Evolutionary conservation across 2,888 invertebrate genomes (phyloP).

Genomic region (Agrypnus murinus): DNA sequence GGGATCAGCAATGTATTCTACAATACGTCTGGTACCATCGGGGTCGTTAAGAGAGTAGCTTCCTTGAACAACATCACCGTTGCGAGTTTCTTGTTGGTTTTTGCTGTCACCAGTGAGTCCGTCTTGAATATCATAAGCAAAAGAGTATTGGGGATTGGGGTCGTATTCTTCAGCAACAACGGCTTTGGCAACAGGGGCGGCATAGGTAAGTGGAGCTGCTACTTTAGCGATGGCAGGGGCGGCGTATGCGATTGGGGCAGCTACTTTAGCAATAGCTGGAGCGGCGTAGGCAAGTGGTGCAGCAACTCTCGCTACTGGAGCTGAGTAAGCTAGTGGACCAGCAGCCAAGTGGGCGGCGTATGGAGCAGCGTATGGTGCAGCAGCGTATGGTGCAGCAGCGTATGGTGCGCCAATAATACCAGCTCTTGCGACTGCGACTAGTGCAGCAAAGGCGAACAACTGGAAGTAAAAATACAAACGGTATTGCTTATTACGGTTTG

Average conservation of each 20-base stretch:
- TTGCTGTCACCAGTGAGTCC: constrained; percentile 74
- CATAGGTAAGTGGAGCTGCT: constrained; percentile 53
- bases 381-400: constrained; percentile 42
- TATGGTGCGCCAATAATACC: constrained; percentile 50
- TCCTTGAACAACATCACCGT: constrained; percentile 74
- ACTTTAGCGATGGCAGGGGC: constrained; percentile 51
- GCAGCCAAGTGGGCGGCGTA: constrained; percentile 56
- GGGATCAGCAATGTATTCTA: constrained; percentile 76
- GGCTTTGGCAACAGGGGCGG: constrained; percentile 61
- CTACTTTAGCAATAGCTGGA: constrained; percentile 58
- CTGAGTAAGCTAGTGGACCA: constrained; percentile 43
- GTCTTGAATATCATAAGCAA: constrained; percentile 75
- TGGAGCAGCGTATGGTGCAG: constrained; percentile 52
- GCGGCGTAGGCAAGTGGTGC: constrained; percentile 54
- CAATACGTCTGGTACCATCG: constrained; percentile 73
- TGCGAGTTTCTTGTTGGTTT: constrained; percentile 73
- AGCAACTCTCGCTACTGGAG: constrained; percentile 49
- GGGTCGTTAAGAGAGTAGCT: constrained; percentile 74
- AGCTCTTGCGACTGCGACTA: constrained; percentile 54
- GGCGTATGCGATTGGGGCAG: constrained; percentile 45
- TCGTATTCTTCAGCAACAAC: constrained; percentile 70
- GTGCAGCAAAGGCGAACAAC: constrained; percentile 51
- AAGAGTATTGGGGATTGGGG: constrained; percentile 75
- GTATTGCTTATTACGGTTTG: not conserved
- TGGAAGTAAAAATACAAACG: constrained; percentile 25